Evolutionary conservation across 2,113 vertebrate genomes (phyloP).

Genomic region (Hemibagrus wyckioides): DNA sequence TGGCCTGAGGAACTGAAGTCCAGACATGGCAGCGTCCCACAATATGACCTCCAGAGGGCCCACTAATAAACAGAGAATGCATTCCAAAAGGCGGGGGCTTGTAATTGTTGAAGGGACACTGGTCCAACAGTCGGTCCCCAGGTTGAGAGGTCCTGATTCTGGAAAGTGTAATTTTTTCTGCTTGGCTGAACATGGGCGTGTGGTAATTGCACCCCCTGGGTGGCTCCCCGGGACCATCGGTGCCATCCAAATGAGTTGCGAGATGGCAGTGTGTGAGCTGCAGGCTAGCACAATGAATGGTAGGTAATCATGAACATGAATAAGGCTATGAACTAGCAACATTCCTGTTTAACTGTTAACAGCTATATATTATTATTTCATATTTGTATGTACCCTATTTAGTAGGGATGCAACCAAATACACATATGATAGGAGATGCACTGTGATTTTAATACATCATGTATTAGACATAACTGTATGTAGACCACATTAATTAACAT

Average conservation of each 20-base stretch:
- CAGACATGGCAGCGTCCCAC: conserved; percentile 42
- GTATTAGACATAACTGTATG: neutral
- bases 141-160: conserved; percentile 68
- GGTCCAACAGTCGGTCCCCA: conserved; percentile 50
- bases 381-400: neutral
- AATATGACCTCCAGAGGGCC: conserved; percentile 48
- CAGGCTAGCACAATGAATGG: conserved; percentile 16
- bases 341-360: neutral
- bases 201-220: conserved; percentile 72
- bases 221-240: conserved; percentile 61
- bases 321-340: neutral
- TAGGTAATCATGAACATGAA: conserved; percentile 18
- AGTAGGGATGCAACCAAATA: neutral
- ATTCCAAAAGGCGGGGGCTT: conserved; percentile 53
- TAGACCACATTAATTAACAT: neutral
- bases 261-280: conserved; percentile 27
- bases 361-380: no score
- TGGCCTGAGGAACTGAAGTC: conserved; percentile 37
- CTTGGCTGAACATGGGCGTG: conserved; percentile 69
- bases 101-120: conserved; percentile 63
- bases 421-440: neutral
- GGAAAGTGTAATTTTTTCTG: conserved; percentile 70
- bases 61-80: conserved; percentile 48
- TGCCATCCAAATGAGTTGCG: conserved; percentile 56
- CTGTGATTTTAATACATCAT: neutral